phyloP scores from a whole-genome alignment of 2,797 vertebrate genomes.

The Scomberomorus guttatus region DNA sequence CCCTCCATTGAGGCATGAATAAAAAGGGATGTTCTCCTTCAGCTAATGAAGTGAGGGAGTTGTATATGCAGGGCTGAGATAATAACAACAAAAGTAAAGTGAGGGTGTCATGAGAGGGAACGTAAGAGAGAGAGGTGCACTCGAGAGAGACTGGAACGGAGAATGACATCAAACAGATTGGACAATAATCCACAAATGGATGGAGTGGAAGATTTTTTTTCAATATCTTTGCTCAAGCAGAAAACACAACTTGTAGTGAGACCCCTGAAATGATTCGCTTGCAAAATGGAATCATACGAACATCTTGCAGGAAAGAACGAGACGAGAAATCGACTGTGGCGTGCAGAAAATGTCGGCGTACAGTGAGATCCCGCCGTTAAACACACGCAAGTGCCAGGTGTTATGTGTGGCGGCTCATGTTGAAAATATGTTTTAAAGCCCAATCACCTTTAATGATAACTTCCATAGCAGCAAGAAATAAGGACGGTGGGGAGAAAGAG shows the following conservation, averaged over 20 bases:
- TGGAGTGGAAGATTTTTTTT: constrained; percentile 64
- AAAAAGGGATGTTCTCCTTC: constrained; percentile 50
- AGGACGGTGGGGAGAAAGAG: background rate
- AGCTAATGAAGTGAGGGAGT: constrained; percentile 66
- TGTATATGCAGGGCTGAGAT: constrained; percentile 43
- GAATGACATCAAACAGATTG: constrained; percentile 71
- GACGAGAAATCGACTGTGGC: constrained; percentile 24
- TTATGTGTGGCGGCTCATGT: constrained; percentile 8
- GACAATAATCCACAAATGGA: constrained; percentile 75
- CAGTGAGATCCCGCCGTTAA: constrained; percentile 45
- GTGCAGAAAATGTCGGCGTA: constrained; percentile 50
- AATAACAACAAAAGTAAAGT: constrained; percentile 54
- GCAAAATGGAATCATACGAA: constrained; percentile 65
- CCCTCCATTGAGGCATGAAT: constrained; percentile 52
- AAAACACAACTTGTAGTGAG: constrained; percentile 70
- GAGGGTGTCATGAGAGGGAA: constrained; percentile 10
- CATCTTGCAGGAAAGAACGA: constrained; percentile 37
- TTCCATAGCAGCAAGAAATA: constrained; percentile 17
- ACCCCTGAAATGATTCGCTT: constrained; percentile 66
- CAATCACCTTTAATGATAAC: constrained; percentile 18
- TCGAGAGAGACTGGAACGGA: constrained; percentile 46
- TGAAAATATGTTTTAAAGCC: constrained; percentile 38
- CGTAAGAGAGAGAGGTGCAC: constrained; percentile 3
- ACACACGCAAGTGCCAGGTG: constrained; percentile 35
- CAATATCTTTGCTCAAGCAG: constrained; percentile 68